Evolutionary conservation across 2,113 vertebrate species (phyloP), one percentile per base, ranked within the genome.

Genomic region (Xenotilapia longispinis): DNA sequence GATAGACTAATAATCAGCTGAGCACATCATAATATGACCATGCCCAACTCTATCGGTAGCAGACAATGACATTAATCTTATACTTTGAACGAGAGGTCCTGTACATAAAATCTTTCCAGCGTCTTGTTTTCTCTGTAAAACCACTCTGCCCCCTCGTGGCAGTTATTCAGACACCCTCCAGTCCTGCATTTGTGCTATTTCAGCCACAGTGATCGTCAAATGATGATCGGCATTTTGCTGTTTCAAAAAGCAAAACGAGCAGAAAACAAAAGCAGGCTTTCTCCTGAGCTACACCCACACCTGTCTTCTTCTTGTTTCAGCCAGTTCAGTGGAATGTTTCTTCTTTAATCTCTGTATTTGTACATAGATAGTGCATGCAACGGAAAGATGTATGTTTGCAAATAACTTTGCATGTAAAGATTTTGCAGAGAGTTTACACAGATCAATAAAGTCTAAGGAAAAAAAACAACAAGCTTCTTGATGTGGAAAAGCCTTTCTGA

Each of bases 391-490:
- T 96, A 97, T 94, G 95, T 96, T 97, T 97, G 97, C 96, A 94
- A 96, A 97, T 93, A 86, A 93, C 94, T 93, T 95, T 93, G 98
- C 98, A 98, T 98, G 98, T 96, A 93, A 96, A 97, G 91, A 96
- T 97, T 97, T 97, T 96, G 96, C 95, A 96, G 90, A 93, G 93
- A 94, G 92, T 96, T 95, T 95, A 95, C 95, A 96, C 92, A 90
- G 94, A 94, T 94, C 88, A 96, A 96, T 96, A 96, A 96, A 97
- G 92, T 88, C 81, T 54, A 49, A 87, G 86, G 79, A 17, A 84
- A 92, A 92, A 92, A 88, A 36, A 80, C 33, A 17, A 58, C 9
- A 14, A 31, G 26, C 3, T 15, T 28, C 2, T 6, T 65, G 51
- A 12, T 49, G 42, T 31, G 26, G 42, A 31, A n/a, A 78, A 49